Conservation (phyloP, 1,140 invertebrate genomes). For the Pachypeltis micranthus region DNA sequence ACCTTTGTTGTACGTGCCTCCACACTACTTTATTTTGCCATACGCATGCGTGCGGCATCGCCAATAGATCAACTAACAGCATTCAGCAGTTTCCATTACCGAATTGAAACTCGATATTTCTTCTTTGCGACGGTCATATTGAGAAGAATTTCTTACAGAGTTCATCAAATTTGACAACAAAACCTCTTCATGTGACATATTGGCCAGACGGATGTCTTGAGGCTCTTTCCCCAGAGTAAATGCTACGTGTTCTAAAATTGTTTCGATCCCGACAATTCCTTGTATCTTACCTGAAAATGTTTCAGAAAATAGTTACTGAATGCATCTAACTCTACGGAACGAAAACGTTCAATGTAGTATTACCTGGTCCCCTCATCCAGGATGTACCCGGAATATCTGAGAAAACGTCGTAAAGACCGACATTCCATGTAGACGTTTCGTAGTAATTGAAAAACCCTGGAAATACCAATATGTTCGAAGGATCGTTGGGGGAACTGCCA, state of each 20-base stretch:
- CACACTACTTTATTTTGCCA: too few species aligned
- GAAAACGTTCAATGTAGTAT: not conserved
- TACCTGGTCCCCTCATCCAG: slow-evolving; percentile 47
- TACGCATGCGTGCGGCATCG: too few species aligned
- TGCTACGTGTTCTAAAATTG: slow-evolving; percentile 70
- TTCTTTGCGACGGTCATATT: slow-evolving; percentile 48
- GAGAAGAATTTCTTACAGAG: slow-evolving; percentile 28
- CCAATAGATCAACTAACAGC: too few species aligned
- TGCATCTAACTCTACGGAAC: too few species aligned
- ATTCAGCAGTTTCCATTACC: too few species aligned
- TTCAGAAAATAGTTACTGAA: too few species aligned
- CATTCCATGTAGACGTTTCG: slow-evolving; percentile 40
- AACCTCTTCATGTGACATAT: too few species aligned
- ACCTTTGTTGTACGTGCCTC: too few species aligned
- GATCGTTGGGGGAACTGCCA: slow-evolving; percentile 47
- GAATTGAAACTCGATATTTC: slow-evolving; percentile 40
- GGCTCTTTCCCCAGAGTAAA: slow-evolving; percentile 51
- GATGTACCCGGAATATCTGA: slow-evolving; percentile 51
- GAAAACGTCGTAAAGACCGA: slow-evolving; percentile 39
- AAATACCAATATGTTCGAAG: slow-evolving; percentile 30
- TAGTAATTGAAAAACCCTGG: slow-evolving; percentile 42
- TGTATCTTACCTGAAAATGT: slow-evolving; percentile 48
- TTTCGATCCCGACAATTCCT: slow-evolving; percentile 53
- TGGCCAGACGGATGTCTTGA: slow-evolving; percentile 42
- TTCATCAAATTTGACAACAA: too few species aligned